These are phyloP conservation scores for Leucoptera coffeella DNA, from an alignment of 2,888 invertebrate genomes.

Conservation along the genomic window DNA sequence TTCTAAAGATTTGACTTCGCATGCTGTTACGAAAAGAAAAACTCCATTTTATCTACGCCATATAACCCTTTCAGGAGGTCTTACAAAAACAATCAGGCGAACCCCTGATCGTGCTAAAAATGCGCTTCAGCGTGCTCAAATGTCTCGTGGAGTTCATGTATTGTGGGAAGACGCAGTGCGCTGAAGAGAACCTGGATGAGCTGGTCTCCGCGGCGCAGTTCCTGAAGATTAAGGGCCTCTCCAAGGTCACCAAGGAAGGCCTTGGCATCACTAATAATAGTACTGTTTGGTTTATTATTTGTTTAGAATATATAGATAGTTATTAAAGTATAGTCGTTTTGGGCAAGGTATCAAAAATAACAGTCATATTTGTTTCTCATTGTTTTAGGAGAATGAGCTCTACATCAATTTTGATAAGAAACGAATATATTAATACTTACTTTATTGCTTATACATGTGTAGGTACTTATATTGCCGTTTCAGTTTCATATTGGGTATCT, in stretches of 20 bases:
- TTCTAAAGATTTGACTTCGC: no score
- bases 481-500: slow-evolving; percentile 2
- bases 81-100: slow-evolving; percentile 53
- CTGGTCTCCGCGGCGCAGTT: slow-evolving; percentile 64
- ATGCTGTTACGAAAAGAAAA: no score
- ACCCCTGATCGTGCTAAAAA: slow-evolving; percentile 58
- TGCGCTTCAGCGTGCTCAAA: slow-evolving; percentile 65
- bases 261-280: slow-evolving; percentile 34
- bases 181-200: slow-evolving; percentile 62
- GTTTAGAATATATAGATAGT: not conserved
- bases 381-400: no score
- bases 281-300: slow-evolving; percentile 12
- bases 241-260: slow-evolving; percentile 50
- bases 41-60: no score
- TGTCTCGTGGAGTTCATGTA: slow-evolving; percentile 72
- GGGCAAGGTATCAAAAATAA: no score
- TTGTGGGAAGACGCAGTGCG: slow-evolving; percentile 66
- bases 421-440: not conserved
- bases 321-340: not conserved
- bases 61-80: slow-evolving; percentile 37
- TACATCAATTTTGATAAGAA: no score
- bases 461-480: slow-evolving; percentile 1
- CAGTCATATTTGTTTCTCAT: no score
- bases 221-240: slow-evolving; percentile 59
- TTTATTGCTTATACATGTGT: not conserved